phyloP scores from a whole-genome alignment of 37 sponge, comb jelly and placozoan genomes.

The Aplysina aerophoba region DNA sequence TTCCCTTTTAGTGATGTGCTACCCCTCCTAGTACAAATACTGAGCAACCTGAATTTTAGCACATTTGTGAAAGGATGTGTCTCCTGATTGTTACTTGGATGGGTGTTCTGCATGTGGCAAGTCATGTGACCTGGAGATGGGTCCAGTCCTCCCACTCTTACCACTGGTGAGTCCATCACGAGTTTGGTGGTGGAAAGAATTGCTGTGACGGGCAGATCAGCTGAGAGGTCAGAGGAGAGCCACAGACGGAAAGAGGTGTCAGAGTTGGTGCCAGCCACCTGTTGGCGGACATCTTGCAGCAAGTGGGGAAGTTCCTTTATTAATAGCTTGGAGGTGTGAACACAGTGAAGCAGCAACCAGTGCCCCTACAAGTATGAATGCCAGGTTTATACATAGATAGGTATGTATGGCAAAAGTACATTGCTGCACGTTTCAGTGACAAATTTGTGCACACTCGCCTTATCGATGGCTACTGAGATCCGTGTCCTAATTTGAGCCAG shows the following conservation, averaged over 20 bases:
- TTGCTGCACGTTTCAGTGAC: too few relatives aligned
- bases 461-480: background rate
- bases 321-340: slow-evolving; percentile 49
- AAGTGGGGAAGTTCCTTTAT: slow-evolving; percentile 47
- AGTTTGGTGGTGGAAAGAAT: slow-evolving; percentile 41
- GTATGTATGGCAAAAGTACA: too few relatives aligned
- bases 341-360: slow-evolving; percentile 77
- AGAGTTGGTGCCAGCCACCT: slow-evolving; percentile 32
- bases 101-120: too few relatives aligned
- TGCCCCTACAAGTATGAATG: slow-evolving; percentile 30
- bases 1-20: too few relatives aligned
- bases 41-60: too few relatives aligned
- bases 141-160: background rate
- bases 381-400: too few relatives aligned
- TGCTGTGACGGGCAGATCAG: slow-evolving; percentile 32
- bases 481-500: background rate
- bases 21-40: too few relatives aligned
- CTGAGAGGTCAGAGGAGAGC: slow-evolving; percentile 56
- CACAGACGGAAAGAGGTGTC: slow-evolving; percentile 54
- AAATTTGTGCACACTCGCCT: background rate
- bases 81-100: too few relatives aligned
- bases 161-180: slow-evolving; percentile 73
- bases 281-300: slow-evolving; percentile 24
- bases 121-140: too few relatives aligned
- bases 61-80: too few relatives aligned